Percentiles rank a stretch among this genome's conserved stretches.
Evolutionary conservation across 2,797 vertebrate genomes (phyloP).

Genomic region (Oophaga sylvatica): DNA sequence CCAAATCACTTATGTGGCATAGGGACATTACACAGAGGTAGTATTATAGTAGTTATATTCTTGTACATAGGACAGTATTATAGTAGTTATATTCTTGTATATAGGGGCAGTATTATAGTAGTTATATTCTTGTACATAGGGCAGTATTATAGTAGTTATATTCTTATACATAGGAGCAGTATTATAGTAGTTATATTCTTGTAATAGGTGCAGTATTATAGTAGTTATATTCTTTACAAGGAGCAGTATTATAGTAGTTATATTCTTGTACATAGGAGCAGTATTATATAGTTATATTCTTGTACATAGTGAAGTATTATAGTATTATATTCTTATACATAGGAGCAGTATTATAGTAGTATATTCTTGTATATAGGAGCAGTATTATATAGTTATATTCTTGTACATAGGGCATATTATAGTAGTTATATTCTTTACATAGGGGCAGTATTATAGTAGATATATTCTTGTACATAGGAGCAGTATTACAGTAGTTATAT

Average conservation of each 20-base stretch:
- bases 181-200: constrained; percentile 8
- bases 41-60: constrained; percentile 3
- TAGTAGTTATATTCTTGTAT: background rate
- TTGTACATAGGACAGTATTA: background rate
- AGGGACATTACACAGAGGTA: no score
- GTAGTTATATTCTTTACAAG: constrained; percentile 13
- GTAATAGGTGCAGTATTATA: constrained; percentile 4
- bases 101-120: background rate
- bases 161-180: constrained; percentile 6
- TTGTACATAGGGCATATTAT: background rate
- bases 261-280: background rate
- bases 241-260: constrained; percentile 9
- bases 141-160: constrained; percentile 5
- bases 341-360: constrained; percentile 9
- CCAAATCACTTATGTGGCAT: background rate
- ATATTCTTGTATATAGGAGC: background rate
- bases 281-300: constrained; percentile 2
- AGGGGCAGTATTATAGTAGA: no score
- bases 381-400: background rate
- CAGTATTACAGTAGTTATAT: no score
- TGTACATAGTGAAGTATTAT: background rate
- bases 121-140: constrained; percentile 6
- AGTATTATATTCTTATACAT: background rate
- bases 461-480: no score
- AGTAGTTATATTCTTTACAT: background rate